Evolutionary conservation across 2,113 vertebrate genomes (phyloP).

Genomic region (Mustela lutreola): DNA sequence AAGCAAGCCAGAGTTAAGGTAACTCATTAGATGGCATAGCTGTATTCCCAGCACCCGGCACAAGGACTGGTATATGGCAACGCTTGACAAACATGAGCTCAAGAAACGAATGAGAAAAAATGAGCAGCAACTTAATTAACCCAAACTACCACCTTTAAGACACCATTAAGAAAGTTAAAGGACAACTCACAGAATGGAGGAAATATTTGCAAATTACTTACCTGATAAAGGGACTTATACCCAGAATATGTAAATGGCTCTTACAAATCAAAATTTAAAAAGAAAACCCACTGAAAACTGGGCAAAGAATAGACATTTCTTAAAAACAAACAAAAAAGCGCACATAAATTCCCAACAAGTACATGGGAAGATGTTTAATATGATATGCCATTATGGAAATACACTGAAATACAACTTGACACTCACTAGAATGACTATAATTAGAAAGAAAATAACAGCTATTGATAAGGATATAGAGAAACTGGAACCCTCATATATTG

Average conservation of each 20-base stretch:
- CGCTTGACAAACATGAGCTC: neutral
- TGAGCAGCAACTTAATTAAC: neutral
- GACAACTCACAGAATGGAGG: neutral
- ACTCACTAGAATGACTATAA: neutral
- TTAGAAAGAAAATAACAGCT: neutral
- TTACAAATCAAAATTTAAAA: constrained; percentile 26
- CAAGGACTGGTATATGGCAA: neutral
- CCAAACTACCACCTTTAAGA: neutral
- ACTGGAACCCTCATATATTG: neutral
- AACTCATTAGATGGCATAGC: neutral
- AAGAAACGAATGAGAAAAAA: constrained; percentile 15
- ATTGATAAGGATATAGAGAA: neutral
- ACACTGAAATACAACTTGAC: neutral
- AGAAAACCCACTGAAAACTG: neutral
- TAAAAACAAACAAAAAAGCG: neutral
- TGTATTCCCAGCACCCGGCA: neutral
- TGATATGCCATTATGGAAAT: neutral
- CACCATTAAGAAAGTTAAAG: constrained; percentile 12
- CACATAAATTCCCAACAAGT: neutral
- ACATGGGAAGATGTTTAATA: constrained; percentile 3
- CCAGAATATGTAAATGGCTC: neutral
- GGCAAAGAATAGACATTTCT: neutral
- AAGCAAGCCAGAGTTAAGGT: neutral
- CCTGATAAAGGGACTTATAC: neutral
- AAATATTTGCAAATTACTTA: constrained; percentile 51